Evolutionary conservation across 2,113 vertebrate genomes (phyloP), one percentile per base, ranked within the genome.

Genomic region (Cairina moschata): DNA sequence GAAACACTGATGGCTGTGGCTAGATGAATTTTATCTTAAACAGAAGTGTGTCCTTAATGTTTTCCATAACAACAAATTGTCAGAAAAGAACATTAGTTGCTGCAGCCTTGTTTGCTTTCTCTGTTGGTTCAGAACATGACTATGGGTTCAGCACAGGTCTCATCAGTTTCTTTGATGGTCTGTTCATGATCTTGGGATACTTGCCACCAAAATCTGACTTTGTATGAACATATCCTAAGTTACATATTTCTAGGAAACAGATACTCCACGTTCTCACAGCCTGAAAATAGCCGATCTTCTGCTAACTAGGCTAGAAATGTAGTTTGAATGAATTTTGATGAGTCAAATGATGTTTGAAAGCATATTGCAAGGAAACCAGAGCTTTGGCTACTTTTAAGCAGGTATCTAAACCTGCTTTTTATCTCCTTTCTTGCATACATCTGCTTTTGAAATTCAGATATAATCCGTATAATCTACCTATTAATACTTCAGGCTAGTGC

Each of bases 11-110:
- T 96, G 86, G 88, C 65, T 90, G 17, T 96, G 82, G 56, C 90
- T 94, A 95, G 95, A 94, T 87, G 52, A 95, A 86, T 95, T 97
- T 96, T 95, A 72, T 87, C 97, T 95, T 82, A 84, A 89, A 94
- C 32, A 89, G 77, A 95, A 91, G 34, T 55, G 10, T 94, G 28
- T 93, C 90, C 68, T 90, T 96, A 92, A 97, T 86, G n/a, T 88
- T 96, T 96, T 83, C 75, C 48, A 59, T 60, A 71, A 88, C 40
- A 90, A 95, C 52, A 91, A 90, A 91, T 91, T 93, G 34, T 95
- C 86, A 96, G 81, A 86, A 44, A 56, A 46, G 6, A 65, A 73
- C 44, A 34, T 44, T 72, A 81, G 69, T 90, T 40, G 86, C 50
- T 56, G 56, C 25, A 78, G 66, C 34, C 4, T 31, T n/a, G 7